Evolutionary conservation across 2,888 invertebrate species (phyloP), one percentile per base, ranked within the genome.

Genomic region (Caenorhabditis sinica): DNA sequence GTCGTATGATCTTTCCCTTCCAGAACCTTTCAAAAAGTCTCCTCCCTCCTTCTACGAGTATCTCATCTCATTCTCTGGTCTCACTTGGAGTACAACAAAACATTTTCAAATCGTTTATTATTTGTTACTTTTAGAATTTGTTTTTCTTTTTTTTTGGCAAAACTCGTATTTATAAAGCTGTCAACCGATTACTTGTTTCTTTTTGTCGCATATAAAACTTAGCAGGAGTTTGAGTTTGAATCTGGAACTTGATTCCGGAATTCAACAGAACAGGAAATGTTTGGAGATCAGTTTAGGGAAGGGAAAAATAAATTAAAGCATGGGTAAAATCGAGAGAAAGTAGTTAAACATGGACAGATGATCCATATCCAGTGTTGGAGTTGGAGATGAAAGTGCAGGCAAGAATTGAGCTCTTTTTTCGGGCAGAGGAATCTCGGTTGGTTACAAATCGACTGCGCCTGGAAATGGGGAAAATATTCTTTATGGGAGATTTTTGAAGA

Each of bases 341-440:
- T 20, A 53, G 20, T 82, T 17, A 82, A 40, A 82, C 82, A 49
- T 82, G 69, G 49, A 71, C 75, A 3, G 82, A 82, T 17, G 82
- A 82, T 51, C 75, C 75, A 53, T 53, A 69, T 45, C 63, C 71
- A 13, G 82, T 82, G 51, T 82, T 83, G 20, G 82, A 77, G 36
- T 76, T 83, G 25, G 82, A 77, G n/a, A 83, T 72, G 61, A 83
- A 83, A 0, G 82, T 83, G 58, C 82, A 83, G 30, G 71, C 76
- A 25, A 83, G 77, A 28, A 83, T 83, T n/a, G 82, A 83, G 73
- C 77, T 83, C 73, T 83, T 83, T 56, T 83, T 83, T 30, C 82
- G 69, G 13, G 69, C 75, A 23, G 75, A 74, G 17, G 69, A 69
- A 30, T 75, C 75, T 30, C 75, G 82, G 15, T 71, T 75, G 28